These are phyloP conservation scores for Morone saxatilis DNA, from an alignment of 2,113 vertebrate species.

Conservation along the genomic window DNA sequence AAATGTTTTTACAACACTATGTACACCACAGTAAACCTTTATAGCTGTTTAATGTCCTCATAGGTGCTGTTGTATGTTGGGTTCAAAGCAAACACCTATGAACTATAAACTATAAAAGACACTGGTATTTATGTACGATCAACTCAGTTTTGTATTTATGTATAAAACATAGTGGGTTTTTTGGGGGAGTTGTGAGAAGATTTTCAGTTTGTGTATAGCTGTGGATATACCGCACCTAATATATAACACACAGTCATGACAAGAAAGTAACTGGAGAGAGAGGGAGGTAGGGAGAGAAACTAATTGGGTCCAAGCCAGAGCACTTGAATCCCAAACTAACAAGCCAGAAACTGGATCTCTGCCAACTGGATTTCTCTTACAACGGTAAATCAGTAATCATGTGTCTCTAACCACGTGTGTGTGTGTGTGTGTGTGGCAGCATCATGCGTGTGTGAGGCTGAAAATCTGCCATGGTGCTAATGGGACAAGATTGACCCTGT, in stretches of 20 bases:
- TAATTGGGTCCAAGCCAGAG: slow-evolving; percentile 68
- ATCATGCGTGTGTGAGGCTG: slow-evolving; percentile 7
- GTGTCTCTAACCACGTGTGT: slow-evolving; percentile 30
- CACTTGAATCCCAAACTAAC: slow-evolving; percentile 63
- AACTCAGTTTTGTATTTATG: neutral
- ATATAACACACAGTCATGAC: slow-evolving; percentile 10
- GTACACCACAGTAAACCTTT: neutral
- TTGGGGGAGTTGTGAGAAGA: neutral
- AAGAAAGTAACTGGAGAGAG: slow-evolving; percentile 27
- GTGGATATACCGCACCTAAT: neutral
- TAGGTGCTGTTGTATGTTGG: neutral
- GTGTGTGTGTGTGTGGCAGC: neutral
- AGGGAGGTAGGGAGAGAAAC: slow-evolving; percentile 35
- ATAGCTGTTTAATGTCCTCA: neutral
- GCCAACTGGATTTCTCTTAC: slow-evolving; percentile 55
- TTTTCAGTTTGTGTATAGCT: slow-evolving; percentile 9
- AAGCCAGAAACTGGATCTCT: slow-evolving; percentile 64
- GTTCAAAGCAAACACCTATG: neutral
- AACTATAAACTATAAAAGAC: neutral
- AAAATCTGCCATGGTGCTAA: slow-evolving; percentile 28
- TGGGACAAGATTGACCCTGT: slow-evolving; percentile 6
- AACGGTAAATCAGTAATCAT: slow-evolving; percentile 57
- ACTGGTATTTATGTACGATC: neutral
- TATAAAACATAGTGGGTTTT: neutral
- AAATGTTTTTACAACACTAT: neutral